These are phyloP conservation scores for Porites rus DNA, from an alignment of 92 coral and sea anemone genomes.

Conservation along the genomic window DNA sequence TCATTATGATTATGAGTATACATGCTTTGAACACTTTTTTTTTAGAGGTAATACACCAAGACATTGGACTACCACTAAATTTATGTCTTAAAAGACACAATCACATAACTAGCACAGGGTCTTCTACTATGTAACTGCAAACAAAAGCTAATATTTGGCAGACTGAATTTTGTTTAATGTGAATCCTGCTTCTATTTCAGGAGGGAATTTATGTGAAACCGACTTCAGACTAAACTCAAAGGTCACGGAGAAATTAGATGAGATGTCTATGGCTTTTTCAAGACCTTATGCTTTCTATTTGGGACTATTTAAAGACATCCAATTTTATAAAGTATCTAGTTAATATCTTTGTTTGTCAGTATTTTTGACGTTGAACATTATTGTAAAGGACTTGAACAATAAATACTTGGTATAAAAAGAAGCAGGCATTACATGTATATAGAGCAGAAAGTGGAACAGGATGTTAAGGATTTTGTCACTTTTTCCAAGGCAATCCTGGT, in stretches of 20 bases:
- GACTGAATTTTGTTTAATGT: neutral
- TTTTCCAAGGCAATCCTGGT: too few species aligned
- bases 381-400: slow-evolving; percentile 1
- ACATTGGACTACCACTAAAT: too few species aligned
- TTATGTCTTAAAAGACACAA: too few species aligned
- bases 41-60: too few species aligned
- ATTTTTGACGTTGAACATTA: neutral
- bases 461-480: too few species aligned
- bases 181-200: slow-evolving; percentile 35
- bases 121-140: neutral
- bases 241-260: neutral
- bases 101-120: too few species aligned
- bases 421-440: neutral
- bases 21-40: too few species aligned
- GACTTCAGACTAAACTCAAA: slow-evolving; percentile 1
- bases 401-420: neutral
- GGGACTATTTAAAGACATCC: neutral
- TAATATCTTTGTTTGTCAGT: neutral
- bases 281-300: neutral
- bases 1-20: too few species aligned
- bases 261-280: neutral
- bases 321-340: slow-evolving; percentile 12
- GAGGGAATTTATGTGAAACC: slow-evolving; percentile 86
- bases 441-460: too few species aligned
- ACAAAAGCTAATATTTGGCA: neutral